Evolutionary conservation across 2,888 invertebrate genomes (phyloP).

Genomic region (Polyommatus iphigenia): DNA sequence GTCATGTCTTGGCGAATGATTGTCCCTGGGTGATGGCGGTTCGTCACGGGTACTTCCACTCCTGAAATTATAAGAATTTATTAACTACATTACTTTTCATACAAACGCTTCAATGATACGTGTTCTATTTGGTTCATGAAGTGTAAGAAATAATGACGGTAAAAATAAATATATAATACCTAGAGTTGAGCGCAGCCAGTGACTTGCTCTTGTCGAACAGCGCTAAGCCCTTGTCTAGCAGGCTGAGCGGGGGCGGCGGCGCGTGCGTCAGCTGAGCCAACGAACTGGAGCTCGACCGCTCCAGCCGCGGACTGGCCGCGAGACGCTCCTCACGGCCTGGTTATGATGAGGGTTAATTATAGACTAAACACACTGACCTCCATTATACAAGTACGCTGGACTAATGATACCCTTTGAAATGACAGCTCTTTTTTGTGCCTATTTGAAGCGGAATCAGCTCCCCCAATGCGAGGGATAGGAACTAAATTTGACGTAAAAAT

Average conservation of each 20-base stretch:
- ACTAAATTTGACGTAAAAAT: too few relatives aligned
- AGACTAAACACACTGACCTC: too few relatives aligned
- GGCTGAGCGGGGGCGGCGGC: conserved; percentile 52
- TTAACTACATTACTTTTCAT: neutral
- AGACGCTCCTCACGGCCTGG: conserved; percentile 50
- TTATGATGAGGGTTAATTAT: too few relatives aligned
- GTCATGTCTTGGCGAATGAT: conserved; percentile 65
- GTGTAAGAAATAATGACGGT: too few relatives aligned
- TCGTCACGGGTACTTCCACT: conserved; percentile 54
- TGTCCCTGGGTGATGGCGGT: conserved; percentile 67
- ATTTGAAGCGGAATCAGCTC: too few relatives aligned
- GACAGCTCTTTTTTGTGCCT: too few relatives aligned
- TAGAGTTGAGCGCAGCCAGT: conserved; percentile 45
- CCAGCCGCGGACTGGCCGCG: conserved; percentile 58
- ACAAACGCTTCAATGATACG: too few relatives aligned
- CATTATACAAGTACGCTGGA: too few relatives aligned
- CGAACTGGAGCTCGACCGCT: conserved; percentile 48
- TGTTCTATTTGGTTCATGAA: too few relatives aligned
- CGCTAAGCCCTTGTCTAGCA: conserved; percentile 63
- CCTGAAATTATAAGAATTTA: conserved; percentile 39
- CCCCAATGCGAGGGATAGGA: too few relatives aligned
- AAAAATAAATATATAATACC: conserved; percentile 29
- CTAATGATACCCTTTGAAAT: too few relatives aligned
- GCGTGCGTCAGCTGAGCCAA: conserved; percentile 43
- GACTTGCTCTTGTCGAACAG: conserved; percentile 65